Evolutionary conservation across 2,113 vertebrate species (phyloP).

Genomic region (Peromyscus californicus): DNA sequence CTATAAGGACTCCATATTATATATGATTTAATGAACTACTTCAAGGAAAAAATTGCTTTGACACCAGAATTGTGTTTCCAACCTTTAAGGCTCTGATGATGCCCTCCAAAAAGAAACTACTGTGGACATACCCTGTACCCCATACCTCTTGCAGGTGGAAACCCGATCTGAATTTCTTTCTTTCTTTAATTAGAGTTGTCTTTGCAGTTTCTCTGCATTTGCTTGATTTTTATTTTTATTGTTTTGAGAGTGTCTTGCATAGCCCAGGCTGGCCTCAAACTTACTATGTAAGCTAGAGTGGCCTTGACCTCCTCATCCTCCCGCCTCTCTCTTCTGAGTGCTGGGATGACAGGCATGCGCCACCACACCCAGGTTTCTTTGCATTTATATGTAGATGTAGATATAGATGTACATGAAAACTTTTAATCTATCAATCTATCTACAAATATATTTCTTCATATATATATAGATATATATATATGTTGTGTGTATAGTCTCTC

Average conservation of each 20-base stretch:
- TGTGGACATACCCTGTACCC: background rate
- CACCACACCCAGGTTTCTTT: background rate
- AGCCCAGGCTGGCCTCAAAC: background rate
- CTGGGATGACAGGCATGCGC: background rate
- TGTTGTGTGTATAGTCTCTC: background rate
- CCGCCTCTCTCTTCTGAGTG: background rate
- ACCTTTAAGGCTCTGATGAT: background rate
- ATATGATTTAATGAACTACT: background rate
- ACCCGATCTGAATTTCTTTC: background rate
- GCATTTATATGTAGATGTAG: background rate
- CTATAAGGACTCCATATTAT: slow-evolving; percentile 33
- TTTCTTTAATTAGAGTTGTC: background rate
- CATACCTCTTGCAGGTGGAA: background rate
- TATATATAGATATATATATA: too few species aligned
- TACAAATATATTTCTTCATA: background rate
- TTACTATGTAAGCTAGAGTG: background rate
- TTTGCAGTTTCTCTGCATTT: background rate
- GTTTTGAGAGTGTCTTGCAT: background rate
- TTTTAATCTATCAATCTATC: background rate
- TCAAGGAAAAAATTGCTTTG: slow-evolving; percentile 6
- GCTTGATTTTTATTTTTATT: background rate
- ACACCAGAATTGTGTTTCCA: background rate
- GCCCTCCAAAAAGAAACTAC: background rate
- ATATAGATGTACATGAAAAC: too few species aligned
- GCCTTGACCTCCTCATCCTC: background rate